Conservation (phyloP, 2,113 vertebrate species). For the Etheostoma cragini region DNA sequence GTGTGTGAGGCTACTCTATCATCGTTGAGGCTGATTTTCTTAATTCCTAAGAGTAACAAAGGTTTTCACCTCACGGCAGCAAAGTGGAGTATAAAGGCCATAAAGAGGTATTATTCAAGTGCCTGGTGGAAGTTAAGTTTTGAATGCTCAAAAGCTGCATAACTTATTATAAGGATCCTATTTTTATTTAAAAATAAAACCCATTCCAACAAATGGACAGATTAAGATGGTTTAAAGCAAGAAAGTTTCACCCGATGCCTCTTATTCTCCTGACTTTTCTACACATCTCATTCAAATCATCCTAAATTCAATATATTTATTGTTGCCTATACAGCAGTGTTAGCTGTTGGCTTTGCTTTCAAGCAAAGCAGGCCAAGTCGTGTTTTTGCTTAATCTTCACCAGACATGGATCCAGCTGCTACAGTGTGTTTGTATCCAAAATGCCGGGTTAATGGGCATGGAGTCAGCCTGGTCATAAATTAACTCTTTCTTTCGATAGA, state of each 20-base stretch:
- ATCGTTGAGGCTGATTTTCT: constrained; percentile 40
- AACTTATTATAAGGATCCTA: constrained; percentile 8
- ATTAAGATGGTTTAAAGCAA: constrained; percentile 46
- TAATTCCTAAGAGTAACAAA: constrained; percentile 35
- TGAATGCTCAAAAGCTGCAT: constrained; percentile 53
- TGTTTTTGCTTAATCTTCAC: constrained; percentile 55
- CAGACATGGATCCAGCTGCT: constrained; percentile 75
- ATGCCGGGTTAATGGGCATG: constrained; percentile 32
- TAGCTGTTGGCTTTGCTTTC: constrained; percentile 64
- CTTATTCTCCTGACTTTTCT: constrained; percentile 67
- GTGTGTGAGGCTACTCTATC: constrained; percentile 48
- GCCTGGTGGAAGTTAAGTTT: constrained; percentile 77
- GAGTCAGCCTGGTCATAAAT: constrained; percentile 12
- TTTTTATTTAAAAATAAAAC: constrained; percentile 14
- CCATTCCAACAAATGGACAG: constrained; percentile 42
- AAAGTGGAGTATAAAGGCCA: constrained; percentile 61
- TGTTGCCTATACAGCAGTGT: constrained; percentile 50
- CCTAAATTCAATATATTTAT: constrained; percentile 49
- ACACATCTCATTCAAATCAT: constrained; percentile 64
- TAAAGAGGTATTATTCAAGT: constrained; percentile 80
- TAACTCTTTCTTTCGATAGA: not conserved
- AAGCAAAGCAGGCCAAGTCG: constrained; percentile 47
- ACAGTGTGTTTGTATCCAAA: constrained; percentile 47
- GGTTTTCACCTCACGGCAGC: constrained; percentile 47
- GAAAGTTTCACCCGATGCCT: constrained; percentile 73